phyloP scores from a whole-genome alignment of 2,888 invertebrate species.

The Cerastis leucographa region DNA sequence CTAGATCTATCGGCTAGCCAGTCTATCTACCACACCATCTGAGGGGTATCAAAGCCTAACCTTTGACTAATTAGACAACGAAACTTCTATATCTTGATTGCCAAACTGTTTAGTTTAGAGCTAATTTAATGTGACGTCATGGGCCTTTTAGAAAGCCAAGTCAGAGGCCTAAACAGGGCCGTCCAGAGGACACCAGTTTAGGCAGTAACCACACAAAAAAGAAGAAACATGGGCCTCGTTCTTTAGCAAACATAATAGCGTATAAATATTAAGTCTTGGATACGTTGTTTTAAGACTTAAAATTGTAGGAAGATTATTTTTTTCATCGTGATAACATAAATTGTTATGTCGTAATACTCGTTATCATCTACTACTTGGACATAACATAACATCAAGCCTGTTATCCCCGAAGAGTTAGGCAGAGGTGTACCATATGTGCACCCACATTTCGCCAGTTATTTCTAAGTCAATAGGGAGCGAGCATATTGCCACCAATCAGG shows the following conservation, averaged over 20 bases:
- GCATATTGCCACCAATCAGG: too few relatives aligned
- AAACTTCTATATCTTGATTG: constrained; percentile 51
- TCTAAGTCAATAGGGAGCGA: too few relatives aligned
- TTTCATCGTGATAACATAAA: too few relatives aligned
- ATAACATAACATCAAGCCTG: too few relatives aligned
- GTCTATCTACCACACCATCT: constrained; percentile 51
- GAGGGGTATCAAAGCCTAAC: constrained; percentile 57
- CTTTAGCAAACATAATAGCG: neutral
- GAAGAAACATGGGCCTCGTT: too few relatives aligned
- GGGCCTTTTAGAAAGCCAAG: neutral
- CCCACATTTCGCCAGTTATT: too few relatives aligned
- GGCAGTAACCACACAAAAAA: too few relatives aligned
- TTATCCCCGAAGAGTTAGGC: too few relatives aligned
- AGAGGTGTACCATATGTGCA: too few relatives aligned
- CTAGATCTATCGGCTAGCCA: constrained; percentile 26
- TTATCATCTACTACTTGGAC: neutral
- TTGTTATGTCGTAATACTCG: neutral
- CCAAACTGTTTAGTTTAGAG: constrained; percentile 26
- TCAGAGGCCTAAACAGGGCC: too few relatives aligned
- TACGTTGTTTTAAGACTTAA: neutral
- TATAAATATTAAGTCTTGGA: neutral
- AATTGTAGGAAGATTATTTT: neutral
- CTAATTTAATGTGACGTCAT: neutral
- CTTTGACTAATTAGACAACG: constrained; percentile 62
- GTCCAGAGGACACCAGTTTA: too few relatives aligned